Percentiles rank a stretch among this genome's conserved stretches.
Evolutionary conservation across 2,113 vertebrate genomes (phyloP).

Genomic region (Eulemur macaco): DNA sequence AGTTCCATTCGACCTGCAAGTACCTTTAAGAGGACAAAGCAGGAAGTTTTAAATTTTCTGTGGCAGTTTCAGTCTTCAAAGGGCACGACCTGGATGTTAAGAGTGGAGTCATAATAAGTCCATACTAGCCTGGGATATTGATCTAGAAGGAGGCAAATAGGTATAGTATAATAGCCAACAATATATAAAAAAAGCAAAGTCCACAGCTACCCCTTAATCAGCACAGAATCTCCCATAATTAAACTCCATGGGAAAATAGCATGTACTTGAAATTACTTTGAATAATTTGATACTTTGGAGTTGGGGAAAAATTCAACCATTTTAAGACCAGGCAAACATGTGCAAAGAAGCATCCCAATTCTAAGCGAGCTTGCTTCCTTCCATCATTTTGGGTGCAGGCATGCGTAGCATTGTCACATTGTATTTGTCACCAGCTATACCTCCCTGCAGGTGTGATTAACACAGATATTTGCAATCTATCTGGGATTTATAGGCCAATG

Average conservation of each 20-base stretch:
- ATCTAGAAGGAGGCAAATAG: background rate
- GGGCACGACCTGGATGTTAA: background rate
- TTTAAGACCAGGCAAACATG: conserved; percentile 5
- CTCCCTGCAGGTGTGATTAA: background rate
- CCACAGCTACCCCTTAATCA: conserved; percentile 16
- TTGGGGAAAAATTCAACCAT: background rate
- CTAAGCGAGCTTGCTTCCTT: too few relatives aligned
- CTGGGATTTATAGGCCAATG: background rate
- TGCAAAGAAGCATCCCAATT: background rate
- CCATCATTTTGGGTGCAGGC: background rate
- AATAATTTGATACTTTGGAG: background rate
- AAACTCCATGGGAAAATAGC: conserved; percentile 11
- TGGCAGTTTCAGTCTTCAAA: background rate
- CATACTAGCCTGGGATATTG: conserved; percentile 13
- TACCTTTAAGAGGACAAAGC: background rate
- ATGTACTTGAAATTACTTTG: conserved; percentile 29
- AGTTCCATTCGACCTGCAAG: background rate
- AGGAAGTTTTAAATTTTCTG: background rate
- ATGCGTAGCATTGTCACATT: background rate
- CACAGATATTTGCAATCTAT: background rate
- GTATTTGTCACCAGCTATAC: background rate
- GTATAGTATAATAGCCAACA: background rate
- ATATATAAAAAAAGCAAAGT: conserved; percentile 34
- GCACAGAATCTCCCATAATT: conserved; percentile 9
- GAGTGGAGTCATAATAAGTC: background rate